Percentiles rank a stretch among this genome's conserved stretches.
phyloP scores from a whole-genome alignment of 2,888 invertebrate genomes.

The Zygothrica quintamaculata region DNA sequence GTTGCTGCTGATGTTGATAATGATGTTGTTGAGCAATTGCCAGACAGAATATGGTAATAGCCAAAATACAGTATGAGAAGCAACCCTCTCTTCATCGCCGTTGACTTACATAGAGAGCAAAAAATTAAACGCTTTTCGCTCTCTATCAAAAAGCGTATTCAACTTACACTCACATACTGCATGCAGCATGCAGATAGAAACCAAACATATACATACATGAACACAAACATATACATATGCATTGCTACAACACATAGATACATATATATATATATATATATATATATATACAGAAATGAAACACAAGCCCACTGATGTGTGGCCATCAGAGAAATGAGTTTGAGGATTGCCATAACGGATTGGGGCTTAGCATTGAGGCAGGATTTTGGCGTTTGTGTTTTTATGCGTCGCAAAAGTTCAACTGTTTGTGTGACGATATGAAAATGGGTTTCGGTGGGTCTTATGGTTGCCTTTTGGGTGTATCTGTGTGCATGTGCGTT shows the following conservation, averaged over 20 bases:
- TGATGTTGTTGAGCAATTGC: slow-evolving; percentile 3
- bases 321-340: slow-evolving; percentile 1
- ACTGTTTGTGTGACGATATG: slow-evolving; percentile 12
- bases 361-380: background rate
- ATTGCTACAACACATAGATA: background rate
- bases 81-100: no score
- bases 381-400: slow-evolving; percentile 4
- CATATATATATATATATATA: background rate
- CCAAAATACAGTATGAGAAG: no score
- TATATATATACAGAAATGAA: background rate
- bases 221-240: background rate
- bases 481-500: background rate
- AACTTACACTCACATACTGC: slow-evolving; percentile 6
- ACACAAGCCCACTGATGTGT: slow-evolving; percentile 2
- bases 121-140: slow-evolving; percentile 12
- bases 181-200: slow-evolving; percentile 8
- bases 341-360: slow-evolving; percentile 10
- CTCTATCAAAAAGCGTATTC: slow-evolving; percentile 3
- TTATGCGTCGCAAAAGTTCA: slow-evolving; percentile 18
- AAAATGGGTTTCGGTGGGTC: background rate
- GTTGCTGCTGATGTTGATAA: background rate
- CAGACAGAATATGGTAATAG: slow-evolving; percentile 1
- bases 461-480: background rate
- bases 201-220: slow-evolving; percentile 1
- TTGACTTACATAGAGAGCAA: slow-evolving; percentile 18